Evolutionary conservation across 2,113 vertebrate genomes (phyloP).

Genomic region (Centropus bengalensis): DNA sequence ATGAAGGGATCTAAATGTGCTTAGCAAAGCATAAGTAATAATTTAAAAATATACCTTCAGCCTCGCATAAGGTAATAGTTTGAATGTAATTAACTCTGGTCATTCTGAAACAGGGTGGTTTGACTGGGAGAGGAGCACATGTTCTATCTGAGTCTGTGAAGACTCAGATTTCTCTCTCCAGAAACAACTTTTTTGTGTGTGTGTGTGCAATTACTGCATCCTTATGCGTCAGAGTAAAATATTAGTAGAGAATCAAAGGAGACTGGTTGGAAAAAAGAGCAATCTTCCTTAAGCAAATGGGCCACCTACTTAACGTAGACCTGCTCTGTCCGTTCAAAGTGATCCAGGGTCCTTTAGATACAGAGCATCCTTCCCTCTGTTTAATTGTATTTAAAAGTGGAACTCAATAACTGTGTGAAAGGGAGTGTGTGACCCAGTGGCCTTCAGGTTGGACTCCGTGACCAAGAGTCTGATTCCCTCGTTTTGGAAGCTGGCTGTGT

Average conservation of each 20-base stretch:
- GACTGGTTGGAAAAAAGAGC: background rate
- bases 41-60: background rate
- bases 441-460: background rate
- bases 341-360: background rate
- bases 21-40: background rate
- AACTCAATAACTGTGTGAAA: background rate
- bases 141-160: background rate
- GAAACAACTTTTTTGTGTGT: background rate
- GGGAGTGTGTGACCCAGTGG: background rate
- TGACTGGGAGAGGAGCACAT: background rate
- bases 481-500: background rate
- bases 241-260: background rate
- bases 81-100: background rate
- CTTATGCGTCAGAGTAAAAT: background rate
- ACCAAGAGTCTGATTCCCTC: background rate
- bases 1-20: background rate
- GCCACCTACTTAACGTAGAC: background rate
- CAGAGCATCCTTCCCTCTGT: background rate
- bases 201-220: too few species aligned
- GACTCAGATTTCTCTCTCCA: too few species aligned
- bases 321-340: background rate
- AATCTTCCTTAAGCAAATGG: background rate
- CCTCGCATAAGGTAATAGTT: background rate
- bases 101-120: background rate
- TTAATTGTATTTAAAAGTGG: background rate